phyloP scores from a whole-genome alignment of 2,797 vertebrate genomes.

The Toxotes lorentzi region DNA sequence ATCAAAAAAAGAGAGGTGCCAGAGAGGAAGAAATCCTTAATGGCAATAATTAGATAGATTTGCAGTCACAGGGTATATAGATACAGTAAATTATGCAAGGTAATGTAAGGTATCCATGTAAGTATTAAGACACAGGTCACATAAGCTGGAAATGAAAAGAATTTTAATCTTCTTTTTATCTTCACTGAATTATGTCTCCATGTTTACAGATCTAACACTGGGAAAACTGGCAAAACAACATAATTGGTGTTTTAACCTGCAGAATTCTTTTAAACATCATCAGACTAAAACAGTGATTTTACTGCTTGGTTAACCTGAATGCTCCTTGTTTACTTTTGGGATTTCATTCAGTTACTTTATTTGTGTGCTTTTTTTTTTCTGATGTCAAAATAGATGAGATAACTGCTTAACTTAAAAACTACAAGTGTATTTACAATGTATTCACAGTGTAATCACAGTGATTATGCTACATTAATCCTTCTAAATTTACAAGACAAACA shows the following conservation, averaged over 20 bases:
- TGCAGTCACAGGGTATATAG: background rate
- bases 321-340: background rate
- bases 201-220: background rate
- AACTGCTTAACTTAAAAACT: background rate
- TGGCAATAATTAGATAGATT: background rate
- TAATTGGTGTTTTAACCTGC: background rate
- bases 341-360: background rate
- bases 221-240: conserved; percentile 1
- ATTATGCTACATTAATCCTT: background rate
- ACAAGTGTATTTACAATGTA: background rate
- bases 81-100: background rate
- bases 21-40: background rate
- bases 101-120: background rate
- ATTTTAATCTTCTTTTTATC: background rate
- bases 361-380: background rate
- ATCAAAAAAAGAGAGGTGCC: background rate
- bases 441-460: background rate
- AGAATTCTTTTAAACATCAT: background rate
- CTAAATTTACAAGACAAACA: conserved; percentile 5
- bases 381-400: background rate
- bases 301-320: too few species aligned
- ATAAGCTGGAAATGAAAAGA: background rate
- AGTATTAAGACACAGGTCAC: background rate
- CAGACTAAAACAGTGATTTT: background rate
- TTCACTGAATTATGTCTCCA: background rate